Evolutionary conservation across 2,797 vertebrate genomes (phyloP).

Genomic region (Psittacula derbiana): DNA sequence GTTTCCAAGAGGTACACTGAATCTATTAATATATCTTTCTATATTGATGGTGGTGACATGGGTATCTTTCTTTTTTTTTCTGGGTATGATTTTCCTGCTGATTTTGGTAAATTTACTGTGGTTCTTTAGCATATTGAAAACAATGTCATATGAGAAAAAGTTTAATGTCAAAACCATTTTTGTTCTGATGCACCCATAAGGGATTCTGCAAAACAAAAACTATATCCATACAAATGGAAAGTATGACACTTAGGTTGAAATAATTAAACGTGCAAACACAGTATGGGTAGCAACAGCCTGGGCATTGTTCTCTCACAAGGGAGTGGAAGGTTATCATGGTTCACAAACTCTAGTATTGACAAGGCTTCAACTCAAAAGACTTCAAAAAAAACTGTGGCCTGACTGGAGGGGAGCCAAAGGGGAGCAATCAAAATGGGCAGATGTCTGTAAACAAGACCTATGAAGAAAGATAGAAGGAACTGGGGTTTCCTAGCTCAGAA

Average conservation of each 20-base stretch:
- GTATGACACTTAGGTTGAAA: background rate
- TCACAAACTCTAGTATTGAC: background rate
- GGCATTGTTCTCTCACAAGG: background rate
- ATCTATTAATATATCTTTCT: background rate
- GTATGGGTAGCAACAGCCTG: background rate
- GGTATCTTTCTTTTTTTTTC: background rate
- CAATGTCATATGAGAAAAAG: background rate
- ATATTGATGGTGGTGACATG: background rate
- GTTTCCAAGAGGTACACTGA: background rate
- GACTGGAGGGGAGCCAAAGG: background rate
- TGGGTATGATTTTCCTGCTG: background rate
- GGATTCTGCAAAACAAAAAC: background rate
- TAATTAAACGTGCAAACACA: background rate
- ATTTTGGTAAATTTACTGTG: background rate
- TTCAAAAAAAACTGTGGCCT: background rate
- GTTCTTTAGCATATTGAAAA: background rate
- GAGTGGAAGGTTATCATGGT: background rate
- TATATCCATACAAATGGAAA: background rate
- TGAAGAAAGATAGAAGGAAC: background rate
- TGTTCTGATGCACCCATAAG: background rate
- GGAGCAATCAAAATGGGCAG: background rate
- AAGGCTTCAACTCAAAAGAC: background rate
- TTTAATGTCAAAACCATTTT: background rate
- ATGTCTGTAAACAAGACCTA: background rate
- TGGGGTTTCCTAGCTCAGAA: background rate